A percentile compares a stretch with the other conserved stretches of the same genome.
Evolutionary conservation across 2,888 invertebrate genomes (phyloP).

Genomic region (Blera fallax): DNA sequence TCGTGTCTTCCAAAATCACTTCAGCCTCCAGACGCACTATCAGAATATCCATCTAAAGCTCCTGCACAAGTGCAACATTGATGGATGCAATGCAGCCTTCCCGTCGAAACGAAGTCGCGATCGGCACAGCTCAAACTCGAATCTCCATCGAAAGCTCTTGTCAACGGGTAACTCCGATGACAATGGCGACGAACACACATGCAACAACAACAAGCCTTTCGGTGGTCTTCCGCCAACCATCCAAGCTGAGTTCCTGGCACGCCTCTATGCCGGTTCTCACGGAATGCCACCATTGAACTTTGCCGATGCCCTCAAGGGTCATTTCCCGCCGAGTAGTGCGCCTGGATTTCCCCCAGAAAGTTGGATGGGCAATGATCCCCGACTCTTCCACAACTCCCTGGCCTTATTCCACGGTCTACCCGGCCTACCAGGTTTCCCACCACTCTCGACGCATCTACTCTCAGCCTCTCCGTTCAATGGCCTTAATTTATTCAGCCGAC

Average conservation of each 20-base stretch:
- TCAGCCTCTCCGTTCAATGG: conserved; percentile 81
- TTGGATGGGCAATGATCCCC: conserved; percentile 78
- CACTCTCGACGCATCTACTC: conserved; percentile 81
- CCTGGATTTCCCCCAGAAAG: conserved; percentile 73
- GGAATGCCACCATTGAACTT: conserved; percentile 84
- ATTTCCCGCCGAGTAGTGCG: conserved; percentile 74
- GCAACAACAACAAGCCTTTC: conserved; percentile 74
- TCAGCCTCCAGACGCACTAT: conserved; percentile 96
- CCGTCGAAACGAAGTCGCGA: conserved; percentile 96
- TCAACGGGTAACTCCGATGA: conserved; percentile 83
- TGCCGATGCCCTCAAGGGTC: conserved; percentile 85
- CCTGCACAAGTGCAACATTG: conserved; percentile 97
- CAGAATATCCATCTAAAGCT: conserved; percentile 97
- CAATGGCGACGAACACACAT: conserved; percentile 76
- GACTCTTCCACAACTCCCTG: conserved; percentile 83
- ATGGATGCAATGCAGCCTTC: conserved; percentile 97
- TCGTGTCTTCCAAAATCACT: conserved; percentile 95
- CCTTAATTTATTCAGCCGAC: conserved; percentile 77
- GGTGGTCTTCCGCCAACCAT: conserved; percentile 83
- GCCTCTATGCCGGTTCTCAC: conserved; percentile 88
- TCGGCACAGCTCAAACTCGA: conserved; percentile 94
- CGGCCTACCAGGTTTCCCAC: conserved; percentile 84
- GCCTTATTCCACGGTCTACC: conserved; percentile 84
- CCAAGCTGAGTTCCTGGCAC: conserved; percentile 90
- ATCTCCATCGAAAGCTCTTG: conserved; percentile 93